Base-by-base conservation (phyloP, 2,797 vertebrate species). In the Denticeps clupeoides region DNA sequence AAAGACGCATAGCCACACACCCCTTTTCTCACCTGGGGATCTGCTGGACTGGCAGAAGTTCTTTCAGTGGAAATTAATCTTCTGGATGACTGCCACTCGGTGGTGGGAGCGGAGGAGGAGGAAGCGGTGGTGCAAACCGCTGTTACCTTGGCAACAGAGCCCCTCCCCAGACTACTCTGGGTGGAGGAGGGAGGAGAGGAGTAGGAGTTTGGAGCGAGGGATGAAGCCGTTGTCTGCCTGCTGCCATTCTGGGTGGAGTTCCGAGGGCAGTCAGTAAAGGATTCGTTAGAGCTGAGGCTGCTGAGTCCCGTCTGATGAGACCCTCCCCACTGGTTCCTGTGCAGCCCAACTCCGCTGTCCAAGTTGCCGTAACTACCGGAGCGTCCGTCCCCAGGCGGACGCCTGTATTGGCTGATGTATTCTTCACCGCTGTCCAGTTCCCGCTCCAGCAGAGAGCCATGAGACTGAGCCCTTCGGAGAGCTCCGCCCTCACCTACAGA, bases 401-500 rank as follows among this genome's bases (percentile, higher is more conserved):
- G 72, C 8, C 68, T 58, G 11, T 71, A 43, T 10, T 70, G 60
- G 10, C 28, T 38, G 4, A 2, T 18, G 38, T 68, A 73, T 35
- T 67, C 71, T 42, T 71, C 70, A 1, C 28, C 29, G 18, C 21
- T 41, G 6, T 41, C 43, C 4, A 29, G 21, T 4, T 83, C 83
- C 22, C 71, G 66, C 23, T 85, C 82, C 18, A 87, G 66, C 42
- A 96, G 66, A 0, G 88, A 91, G 13, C 89, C 81, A 1, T 96
- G 86, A 4, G 91, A 95, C 43, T 83, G 89, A 1, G 86, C 82
- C 26, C 90, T 75, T 3, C 87, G 84, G 16, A 96, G 72, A 2
- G 45, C 54, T 1, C 64, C 72, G 18, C 16, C 25, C 1, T 55
- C 59, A 13, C 67, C 68, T 37, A 50, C 56, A 3, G 58, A 51